Evolutionary conservation across 1,140 invertebrate genomes (phyloP).

Genomic region (Drosophila ironensis): DNA sequence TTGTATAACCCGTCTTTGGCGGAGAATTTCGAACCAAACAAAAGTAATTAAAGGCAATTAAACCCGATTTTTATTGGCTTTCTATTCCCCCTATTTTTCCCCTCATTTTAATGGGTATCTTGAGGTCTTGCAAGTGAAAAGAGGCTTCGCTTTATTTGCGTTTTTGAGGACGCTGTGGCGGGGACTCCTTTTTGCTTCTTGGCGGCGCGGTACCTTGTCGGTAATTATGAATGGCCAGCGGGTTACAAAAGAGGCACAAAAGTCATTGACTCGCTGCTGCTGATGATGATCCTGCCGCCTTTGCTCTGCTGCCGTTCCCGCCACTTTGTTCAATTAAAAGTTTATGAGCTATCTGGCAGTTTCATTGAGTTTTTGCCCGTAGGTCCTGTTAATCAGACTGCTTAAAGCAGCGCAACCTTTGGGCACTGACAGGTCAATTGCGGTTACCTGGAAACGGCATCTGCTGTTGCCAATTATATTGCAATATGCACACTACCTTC

Average conservation of each 20-base stretch:
- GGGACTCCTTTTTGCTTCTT: constrained; percentile 40
- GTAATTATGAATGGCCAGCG: constrained; percentile 76
- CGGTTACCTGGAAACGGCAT: constrained; percentile 20
- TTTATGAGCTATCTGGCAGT: constrained; percentile 63
- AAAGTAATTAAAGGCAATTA: background rate
- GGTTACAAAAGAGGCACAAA: constrained; percentile 59
- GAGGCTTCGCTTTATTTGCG: constrained; percentile 14
- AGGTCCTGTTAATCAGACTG: constrained; percentile 46
- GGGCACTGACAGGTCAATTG: constrained; percentile 25
- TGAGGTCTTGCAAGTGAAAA: background rate
- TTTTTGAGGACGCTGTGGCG: constrained; percentile 27
- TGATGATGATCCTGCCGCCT: background rate
- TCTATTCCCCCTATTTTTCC: background rate
- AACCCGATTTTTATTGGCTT: background rate
- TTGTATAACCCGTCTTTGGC: background rate
- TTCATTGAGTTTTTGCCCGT: constrained; percentile 57
- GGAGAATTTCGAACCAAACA: too few relatives aligned
- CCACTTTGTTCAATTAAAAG: constrained; percentile 69
- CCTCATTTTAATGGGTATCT: background rate
- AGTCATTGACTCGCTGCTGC: constrained; percentile 60
- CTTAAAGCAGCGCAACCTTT: constrained; percentile 29
- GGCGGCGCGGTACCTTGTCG: constrained; percentile 33
- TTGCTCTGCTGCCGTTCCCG: background rate
- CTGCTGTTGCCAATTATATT: too few relatives aligned
- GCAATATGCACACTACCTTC: too few relatives aligned